A percentile compares a stretch with the other conserved stretches of the same genome.
phyloP scores from a whole-genome alignment of 2,113 vertebrate species.

The Ranitomeya imitator region DNA sequence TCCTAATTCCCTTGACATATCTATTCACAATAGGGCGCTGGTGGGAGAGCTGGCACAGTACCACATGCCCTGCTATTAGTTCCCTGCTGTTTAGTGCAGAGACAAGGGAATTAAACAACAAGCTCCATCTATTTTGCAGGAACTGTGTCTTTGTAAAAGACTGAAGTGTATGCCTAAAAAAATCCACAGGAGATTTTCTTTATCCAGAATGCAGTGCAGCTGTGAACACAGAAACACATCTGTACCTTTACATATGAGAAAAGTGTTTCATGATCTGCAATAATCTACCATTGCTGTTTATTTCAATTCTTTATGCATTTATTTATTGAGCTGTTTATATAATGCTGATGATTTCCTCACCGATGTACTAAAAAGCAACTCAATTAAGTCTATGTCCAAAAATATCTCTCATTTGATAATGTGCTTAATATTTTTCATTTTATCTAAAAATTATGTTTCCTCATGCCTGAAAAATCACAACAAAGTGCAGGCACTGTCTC shows the following conservation, averaged over 20 bases:
- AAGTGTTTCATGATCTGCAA: not conserved
- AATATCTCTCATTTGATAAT: too few relatives aligned
- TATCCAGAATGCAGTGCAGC: not conserved
- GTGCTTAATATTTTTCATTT: too few relatives aligned
- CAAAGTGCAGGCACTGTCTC: too few relatives aligned
- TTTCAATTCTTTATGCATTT: not conserved
- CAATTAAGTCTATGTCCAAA: too few relatives aligned
- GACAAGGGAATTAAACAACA: conserved; percentile 33
- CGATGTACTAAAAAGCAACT: too few relatives aligned
- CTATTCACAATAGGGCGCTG: conserved; percentile 11
- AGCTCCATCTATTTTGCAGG: conserved; percentile 1
- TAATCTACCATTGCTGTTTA: not conserved
- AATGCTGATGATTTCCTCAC: too few relatives aligned
- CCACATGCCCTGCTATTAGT: conserved; percentile 41
- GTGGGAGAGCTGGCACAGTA: not conserved
- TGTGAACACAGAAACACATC: not conserved
- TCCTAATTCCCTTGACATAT: conserved; percentile 32
- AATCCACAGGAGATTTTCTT: not conserved
- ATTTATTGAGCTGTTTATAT: too few relatives aligned
- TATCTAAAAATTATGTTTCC: too few relatives aligned
- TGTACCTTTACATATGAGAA: not conserved
- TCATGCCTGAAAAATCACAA: too few relatives aligned
- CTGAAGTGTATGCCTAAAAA: not conserved
- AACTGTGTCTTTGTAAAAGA: conserved; percentile 22
- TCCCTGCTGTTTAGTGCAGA: conserved; percentile 28